Evolutionary conservation across 2,888 invertebrate genomes (phyloP), one percentile per base, ranked within the genome.

Genomic region (Cataglyphis albicans): DNA sequence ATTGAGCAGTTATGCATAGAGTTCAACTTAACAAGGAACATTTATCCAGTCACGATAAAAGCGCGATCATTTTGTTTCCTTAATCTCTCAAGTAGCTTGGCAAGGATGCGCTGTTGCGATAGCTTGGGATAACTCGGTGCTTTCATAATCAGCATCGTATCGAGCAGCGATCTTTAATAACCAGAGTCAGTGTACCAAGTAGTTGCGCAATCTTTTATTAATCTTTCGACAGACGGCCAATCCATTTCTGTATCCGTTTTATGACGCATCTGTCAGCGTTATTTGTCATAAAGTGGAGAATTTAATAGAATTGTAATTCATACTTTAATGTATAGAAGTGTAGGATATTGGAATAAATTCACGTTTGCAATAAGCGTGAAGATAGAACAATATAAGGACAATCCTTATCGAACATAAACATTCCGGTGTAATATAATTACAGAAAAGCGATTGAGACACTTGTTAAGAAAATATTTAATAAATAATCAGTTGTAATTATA

Each of bases 141-240:
- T 41, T 75, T 88, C 85, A 81, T 86, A 84, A 89, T 89, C 85
- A 78, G 55, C 73, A 68, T 48, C 57, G 29, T 84, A 89, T 88
- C 84, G n/a, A n/a, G 68, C 64, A 48, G 48, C 52, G 78, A 88
- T 87, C 84, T 86, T 83, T 88, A 87, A 89, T 84, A 88, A 83
- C 80, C 72, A 67, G 82, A 73, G 78, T 65, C 64, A 44, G 81
- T 63, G 59, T 57, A 64, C 48, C 63, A 25, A n/a, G 63, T 10
- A 75, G 75, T 90, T 90, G 83, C 85, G 72, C 82, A 89, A 89
- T 88, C 63, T 81, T 75, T 76, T 73, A 68, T n/a, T n/a, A n/a
- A n/a, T n/a, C n/a, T 91, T 90, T 90, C 91, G 78, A 87, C 89
- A 89, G 85, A 85, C 74, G 83, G 78, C 85, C 83, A 48, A 86